A percentile compares a stretch with the other conserved stretches of the same genome.
These are phyloP conservation scores for Sciaenops ocellatus DNA, from an alignment of 2,797 vertebrate species.

Conservation along the genomic window DNA sequence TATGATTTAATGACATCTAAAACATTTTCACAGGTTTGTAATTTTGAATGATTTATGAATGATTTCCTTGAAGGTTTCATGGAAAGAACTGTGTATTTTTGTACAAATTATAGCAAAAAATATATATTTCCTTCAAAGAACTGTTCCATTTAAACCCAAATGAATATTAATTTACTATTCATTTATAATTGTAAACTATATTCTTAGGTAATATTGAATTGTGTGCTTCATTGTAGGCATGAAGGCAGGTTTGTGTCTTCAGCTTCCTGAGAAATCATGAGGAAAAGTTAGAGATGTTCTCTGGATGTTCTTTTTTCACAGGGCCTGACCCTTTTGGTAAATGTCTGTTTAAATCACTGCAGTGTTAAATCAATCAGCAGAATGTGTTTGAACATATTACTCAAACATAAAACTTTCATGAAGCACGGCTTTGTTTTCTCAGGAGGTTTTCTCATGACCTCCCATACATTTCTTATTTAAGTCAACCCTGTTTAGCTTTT, in stretches of 20 bases:
- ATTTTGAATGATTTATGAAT: background rate
- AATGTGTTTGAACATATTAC: background rate
- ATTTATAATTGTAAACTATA: no score
- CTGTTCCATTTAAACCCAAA: no score
- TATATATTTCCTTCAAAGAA: no score
- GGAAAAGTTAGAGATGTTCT: no score
- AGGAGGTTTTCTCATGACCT: conserved; percentile 27
- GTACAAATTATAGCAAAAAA: background rate
- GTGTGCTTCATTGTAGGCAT: no score
- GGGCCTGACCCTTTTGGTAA: background rate
- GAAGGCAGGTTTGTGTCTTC: no score
- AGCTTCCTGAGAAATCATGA: no score
- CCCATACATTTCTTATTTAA: background rate
- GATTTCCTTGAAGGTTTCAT: background rate
- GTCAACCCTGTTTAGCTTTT: background rate
- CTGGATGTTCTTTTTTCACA: background rate
- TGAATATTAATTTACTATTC: no score
- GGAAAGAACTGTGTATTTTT: background rate
- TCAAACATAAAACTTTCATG: background rate
- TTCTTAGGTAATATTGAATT: no score
- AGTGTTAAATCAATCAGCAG: conserved; percentile 8
- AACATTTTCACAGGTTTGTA: background rate
- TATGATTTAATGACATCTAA: background rate
- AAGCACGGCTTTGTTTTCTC: conserved; percentile 2
- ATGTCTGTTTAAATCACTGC: background rate